Base-by-base conservation (phyloP, 2,797 vertebrate genomes). In the Dendrocincla fuliginosa region DNA sequence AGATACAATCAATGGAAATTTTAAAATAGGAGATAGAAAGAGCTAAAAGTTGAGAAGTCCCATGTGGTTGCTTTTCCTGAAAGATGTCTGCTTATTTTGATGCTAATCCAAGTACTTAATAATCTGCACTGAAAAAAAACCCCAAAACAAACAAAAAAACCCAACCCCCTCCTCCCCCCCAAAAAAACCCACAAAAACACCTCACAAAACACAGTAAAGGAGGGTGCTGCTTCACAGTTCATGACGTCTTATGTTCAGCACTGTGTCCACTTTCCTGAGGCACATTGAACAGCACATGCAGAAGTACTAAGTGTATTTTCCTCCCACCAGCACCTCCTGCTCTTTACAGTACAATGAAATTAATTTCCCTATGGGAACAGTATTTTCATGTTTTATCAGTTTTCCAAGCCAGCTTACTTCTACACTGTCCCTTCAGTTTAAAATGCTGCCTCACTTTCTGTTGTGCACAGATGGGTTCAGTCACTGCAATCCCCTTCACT, bases 91-190 rank as follows among this genome's bases (percentile, higher is more conserved):
- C 63, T 90, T 96, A 63, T 84, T 68, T 60, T 96, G 86, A 95
- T 84, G 37, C 49, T 95, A 53, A 77, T 91, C 81, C 90, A 92
- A 64, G 65, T 93, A 86, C 84, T 97, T 97, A 90, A 96, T 93
- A 96, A 93, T 90, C 71, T 93, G 55, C 65, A 75, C 56, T 80
- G 49, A 75, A 74, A 94, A 95, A 28, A 50, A 16, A 11, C 28
- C 16, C 27, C 24, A 50, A 52, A 5, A 23, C 19, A n/a, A 5
- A 17, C 19, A n/a, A 57, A 24, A 11, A 85, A 94, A 60, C 89
- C 39, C 39, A 39, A 39, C 39, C 39, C 39, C 9, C 39, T 13
- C 39, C 39, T n/a, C 39, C 39, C 39, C 37, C 37, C 11, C 12
- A 39, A 39, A 39, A 39, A 39, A 39, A 13, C 5, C 39, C 39